These are phyloP conservation scores for Heterodera filipjevi DNA, from an alignment of 2,888 invertebrate genomes.

Conservation along the genomic window DNA sequence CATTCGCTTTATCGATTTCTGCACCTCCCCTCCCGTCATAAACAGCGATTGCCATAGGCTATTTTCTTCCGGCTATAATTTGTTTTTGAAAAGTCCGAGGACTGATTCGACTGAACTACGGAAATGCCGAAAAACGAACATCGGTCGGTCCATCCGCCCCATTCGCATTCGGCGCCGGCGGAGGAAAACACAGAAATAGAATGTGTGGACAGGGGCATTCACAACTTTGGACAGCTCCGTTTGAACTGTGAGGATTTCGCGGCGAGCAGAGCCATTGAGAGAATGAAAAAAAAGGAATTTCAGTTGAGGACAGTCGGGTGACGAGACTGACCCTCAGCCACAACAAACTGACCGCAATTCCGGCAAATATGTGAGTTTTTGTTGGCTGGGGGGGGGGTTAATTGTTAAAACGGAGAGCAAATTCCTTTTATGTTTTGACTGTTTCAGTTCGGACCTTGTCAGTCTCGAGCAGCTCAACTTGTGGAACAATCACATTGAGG, in stretches of 20 bases:
- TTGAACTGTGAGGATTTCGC: slow-evolving; percentile 86
- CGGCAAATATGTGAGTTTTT: slow-evolving; percentile 66
- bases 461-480: slow-evolving; percentile 71
- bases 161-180: slow-evolving; percentile 24
- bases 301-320: slow-evolving; percentile 85
- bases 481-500: slow-evolving; percentile 86
- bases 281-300: too few relatives aligned
- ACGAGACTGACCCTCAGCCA: slow-evolving; percentile 91
- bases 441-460: slow-evolving; percentile 64
- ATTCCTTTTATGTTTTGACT: neutral
- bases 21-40: neutral
- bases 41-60: slow-evolving; percentile 15
- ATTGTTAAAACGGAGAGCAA: too few relatives aligned
- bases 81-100: too few relatives aligned
- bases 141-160: neutral
- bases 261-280: too few relatives aligned
- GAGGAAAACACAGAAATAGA: slow-evolving; percentile 72
- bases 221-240: slow-evolving; percentile 86
- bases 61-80: neutral
- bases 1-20: neutral
- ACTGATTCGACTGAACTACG: neutral
- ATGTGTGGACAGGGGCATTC: slow-evolving; percentile 87
- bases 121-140: slow-evolving; percentile 65
- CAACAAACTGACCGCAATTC: slow-evolving; percentile 75
- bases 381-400: too few relatives aligned